Percentiles rank a stretch among this genome's conserved stretches.
Evolutionary conservation across 2,113 vertebrate species (phyloP).

Genomic region (Ia io): DNA sequence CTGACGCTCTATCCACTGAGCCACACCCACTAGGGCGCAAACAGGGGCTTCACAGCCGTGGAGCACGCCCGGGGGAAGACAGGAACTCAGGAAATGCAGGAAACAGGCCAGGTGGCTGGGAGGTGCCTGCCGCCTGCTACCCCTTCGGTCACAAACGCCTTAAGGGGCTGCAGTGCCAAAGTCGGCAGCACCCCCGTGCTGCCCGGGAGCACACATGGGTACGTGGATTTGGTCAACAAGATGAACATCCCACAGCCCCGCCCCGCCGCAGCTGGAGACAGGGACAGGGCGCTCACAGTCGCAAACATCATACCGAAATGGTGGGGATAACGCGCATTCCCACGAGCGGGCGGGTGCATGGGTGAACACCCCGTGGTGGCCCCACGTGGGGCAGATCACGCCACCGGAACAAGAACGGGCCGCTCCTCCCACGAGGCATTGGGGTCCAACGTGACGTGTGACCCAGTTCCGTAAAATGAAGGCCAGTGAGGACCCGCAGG

Average conservation of each 20-base stretch:
- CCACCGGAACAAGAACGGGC: accelerated
- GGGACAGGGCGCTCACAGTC: accelerated
- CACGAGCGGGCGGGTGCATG: accelerated
- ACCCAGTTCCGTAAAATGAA: accelerated
- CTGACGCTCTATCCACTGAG: no score
- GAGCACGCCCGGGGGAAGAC: background rate
- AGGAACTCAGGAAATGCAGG: accelerated
- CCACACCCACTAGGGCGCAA: no score
- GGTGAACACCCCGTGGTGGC: accelerated
- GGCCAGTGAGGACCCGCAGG: accelerated
- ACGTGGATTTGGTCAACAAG: no score
- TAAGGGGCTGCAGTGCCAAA: background rate
- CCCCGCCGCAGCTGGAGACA: accelerated
- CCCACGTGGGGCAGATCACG: accelerated
- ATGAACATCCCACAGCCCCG: accelerated
- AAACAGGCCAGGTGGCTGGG: accelerated
- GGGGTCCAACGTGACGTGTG: background rate
- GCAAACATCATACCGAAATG: background rate
- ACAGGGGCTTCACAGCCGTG: background rate
- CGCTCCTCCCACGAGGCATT: accelerated
- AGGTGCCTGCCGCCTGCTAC: background rate
- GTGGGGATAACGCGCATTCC: background rate
- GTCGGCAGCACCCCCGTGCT: accelerated
- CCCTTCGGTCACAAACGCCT: accelerated
- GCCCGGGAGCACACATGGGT: accelerated